These are phyloP conservation scores for Anthopleura sola DNA, from an alignment of 64 coral and sea anemone genomes.

Conservation along the genomic window DNA sequence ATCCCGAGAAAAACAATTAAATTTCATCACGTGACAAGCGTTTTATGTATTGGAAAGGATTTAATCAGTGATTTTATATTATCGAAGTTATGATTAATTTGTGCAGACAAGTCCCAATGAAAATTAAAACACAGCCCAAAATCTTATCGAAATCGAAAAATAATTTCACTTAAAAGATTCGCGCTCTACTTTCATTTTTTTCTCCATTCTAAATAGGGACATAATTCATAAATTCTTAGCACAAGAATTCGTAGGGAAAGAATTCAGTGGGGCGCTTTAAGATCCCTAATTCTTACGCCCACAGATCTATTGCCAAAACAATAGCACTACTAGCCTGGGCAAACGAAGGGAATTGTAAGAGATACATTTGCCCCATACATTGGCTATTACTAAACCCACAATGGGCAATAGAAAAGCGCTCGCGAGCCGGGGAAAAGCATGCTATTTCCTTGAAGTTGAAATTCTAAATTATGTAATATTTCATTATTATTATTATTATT, in stretches of 20 bases:
- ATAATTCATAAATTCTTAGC: background rate
- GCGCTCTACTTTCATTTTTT: background rate
- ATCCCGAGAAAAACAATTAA: slow-evolving; percentile 26
- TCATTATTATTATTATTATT: too few species aligned
- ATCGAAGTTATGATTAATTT: slow-evolving; percentile 17
- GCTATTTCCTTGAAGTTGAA: background rate
- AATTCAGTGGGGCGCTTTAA: slow-evolving; percentile 9
- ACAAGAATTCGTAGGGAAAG: background rate
- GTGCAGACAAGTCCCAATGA: background rate
- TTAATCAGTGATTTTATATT: slow-evolving; percentile 15
- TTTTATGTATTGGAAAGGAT: background rate
- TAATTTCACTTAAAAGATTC: background rate
- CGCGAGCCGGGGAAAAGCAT: background rate
- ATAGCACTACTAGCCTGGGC: background rate
- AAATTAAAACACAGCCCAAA: background rate
- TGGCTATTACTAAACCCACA: background rate
- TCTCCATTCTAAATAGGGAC: too few species aligned
- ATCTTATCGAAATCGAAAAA: slow-evolving; percentile 12
- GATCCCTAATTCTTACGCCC: slow-evolving; percentile 15
- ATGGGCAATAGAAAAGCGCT: background rate
- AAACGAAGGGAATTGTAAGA: background rate
- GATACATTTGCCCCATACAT: slow-evolving; percentile 6
- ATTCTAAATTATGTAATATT: background rate
- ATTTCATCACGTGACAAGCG: background rate
- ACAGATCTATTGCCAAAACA: slow-evolving; percentile 5